Evolutionary conservation across 2,888 invertebrate genomes (phyloP).

Genomic region (Chydorus sphaericus): DNA sequence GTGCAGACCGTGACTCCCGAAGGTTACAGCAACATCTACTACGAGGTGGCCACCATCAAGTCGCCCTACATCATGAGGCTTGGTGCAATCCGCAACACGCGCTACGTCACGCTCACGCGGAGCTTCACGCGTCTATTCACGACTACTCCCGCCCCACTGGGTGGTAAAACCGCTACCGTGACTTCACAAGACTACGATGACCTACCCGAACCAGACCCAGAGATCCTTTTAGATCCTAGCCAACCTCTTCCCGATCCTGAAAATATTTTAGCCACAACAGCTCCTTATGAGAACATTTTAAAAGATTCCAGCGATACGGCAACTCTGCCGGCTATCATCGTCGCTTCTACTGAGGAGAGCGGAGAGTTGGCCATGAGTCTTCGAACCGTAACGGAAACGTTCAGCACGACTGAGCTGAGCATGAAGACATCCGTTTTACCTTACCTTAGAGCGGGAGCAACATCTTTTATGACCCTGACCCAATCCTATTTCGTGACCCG

Average conservation of each 20-base stretch:
- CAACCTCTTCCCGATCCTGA: conserved; percentile 59
- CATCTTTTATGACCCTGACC: conserved; percentile 48
- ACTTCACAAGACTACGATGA: conserved; percentile 11
- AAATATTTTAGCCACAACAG: conserved; percentile 67
- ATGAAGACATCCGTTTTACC: conserved; percentile 79
- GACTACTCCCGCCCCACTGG: conserved; percentile 21
- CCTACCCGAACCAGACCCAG: conserved; percentile 20
- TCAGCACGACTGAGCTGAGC: conserved; percentile 76
- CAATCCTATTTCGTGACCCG: conserved; percentile 79
- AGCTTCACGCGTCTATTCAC: conserved; percentile 20
- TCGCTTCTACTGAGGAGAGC: conserved; percentile 57
- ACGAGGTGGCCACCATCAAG: conserved; percentile 73
- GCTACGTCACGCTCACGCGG: conserved; percentile 66
- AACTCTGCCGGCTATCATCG: conserved; percentile 62
- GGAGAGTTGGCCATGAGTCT: conserved; percentile 71
- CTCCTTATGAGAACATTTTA: conserved; percentile 37
- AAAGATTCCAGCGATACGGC: conserved; percentile 38
- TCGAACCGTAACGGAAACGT: conserved; percentile 77
- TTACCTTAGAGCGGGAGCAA: conserved; percentile 9
- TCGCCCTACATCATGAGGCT: conserved; percentile 81
- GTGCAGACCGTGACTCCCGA: conserved; percentile 78
- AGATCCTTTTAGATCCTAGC: conserved; percentile 32
- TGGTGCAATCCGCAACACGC: conserved; percentile 69
- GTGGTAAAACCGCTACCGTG: conserved; percentile 17
- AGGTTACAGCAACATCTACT: conserved; percentile 65